Evolutionary conservation across 2,888 invertebrate genomes (phyloP).

Genomic region (Schrankia costaestrigalis): DNA sequence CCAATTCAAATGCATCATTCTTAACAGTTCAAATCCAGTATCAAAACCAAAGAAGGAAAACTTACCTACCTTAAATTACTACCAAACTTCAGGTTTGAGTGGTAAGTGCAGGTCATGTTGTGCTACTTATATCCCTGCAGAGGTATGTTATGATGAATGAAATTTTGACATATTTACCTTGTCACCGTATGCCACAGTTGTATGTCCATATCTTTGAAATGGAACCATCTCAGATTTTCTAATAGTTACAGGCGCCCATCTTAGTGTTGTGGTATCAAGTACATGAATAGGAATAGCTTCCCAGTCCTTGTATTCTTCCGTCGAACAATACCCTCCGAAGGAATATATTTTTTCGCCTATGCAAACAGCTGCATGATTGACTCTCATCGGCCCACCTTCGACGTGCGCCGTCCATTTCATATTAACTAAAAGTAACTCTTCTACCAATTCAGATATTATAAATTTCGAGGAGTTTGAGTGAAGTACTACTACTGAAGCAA

Average conservation of each 20-base stretch:
- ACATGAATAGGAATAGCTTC: slow-evolving; percentile 93
- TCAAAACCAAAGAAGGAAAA: too few species aligned
- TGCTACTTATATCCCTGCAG: too few species aligned
- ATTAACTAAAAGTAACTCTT: slow-evolving; percentile 15
- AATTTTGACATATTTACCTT: too few species aligned
- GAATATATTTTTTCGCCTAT: slow-evolving; percentile 91
- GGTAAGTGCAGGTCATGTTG: too few species aligned
- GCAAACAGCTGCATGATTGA: slow-evolving; percentile 94
- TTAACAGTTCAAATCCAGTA: too few species aligned
- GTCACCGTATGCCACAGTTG: slow-evolving; percentile 89
- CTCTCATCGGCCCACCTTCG: slow-evolving; percentile 94
- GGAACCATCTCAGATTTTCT: slow-evolving; percentile 81
- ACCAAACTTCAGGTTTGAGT: too few species aligned
- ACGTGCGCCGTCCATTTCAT: slow-evolving; percentile 93
- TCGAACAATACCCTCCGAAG: slow-evolving; percentile 95
- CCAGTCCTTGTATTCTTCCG: slow-evolving; percentile 87
- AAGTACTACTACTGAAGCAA: too few species aligned
- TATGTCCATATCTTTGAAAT: slow-evolving; percentile 95
- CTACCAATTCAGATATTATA: too few species aligned
- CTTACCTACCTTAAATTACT: too few species aligned
- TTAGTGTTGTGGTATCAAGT: slow-evolving; percentile 86
- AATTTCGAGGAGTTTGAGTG: too few species aligned
- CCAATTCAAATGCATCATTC: too few species aligned
- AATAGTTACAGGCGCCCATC: slow-evolving; percentile 80
- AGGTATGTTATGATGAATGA: too few species aligned